Conservation (phyloP, 2,888 invertebrate species). For the Plebejus argus region DNA sequence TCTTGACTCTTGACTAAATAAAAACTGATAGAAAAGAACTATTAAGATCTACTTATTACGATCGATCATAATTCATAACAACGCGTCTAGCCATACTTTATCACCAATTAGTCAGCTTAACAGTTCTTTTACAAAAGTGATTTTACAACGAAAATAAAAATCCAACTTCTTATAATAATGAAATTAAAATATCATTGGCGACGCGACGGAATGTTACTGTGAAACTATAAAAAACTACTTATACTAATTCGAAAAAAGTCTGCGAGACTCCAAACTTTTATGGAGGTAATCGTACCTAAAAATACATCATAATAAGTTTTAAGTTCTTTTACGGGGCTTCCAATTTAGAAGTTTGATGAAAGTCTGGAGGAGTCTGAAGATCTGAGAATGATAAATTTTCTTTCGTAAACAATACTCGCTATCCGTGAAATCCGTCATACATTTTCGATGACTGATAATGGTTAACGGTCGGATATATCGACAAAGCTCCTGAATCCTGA, state of each 20-base stretch:
- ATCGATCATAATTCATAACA: not conserved
- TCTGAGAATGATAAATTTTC: constrained; percentile 15
- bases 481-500: not conserved
- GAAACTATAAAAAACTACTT: constrained; percentile 17
- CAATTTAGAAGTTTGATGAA: constrained; percentile 17
- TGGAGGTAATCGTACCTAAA: constrained; percentile 9
- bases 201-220: not conserved
- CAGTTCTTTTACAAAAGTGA: not conserved
- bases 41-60: not conserved
- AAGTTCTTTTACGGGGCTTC: constrained; percentile 14
- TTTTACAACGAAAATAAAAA: constrained; percentile 1
- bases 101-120: not conserved
- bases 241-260: not conserved
- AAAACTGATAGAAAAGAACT: not conserved
- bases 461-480: not conserved
- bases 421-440: not conserved
- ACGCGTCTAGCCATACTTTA: not conserved
- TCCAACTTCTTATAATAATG: not conserved
- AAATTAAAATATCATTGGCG: not conserved
- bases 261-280: constrained; percentile 12
- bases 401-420: not conserved
- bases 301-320: constrained; percentile 27
- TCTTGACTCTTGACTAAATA: too few species aligned
- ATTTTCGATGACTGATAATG: not conserved
- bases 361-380: not conserved